A percentile compares a stretch with the other conserved stretches of the same genome.
phyloP scores from a whole-genome alignment of 2,888 invertebrate species.

The Drosophila bunnanda region DNA sequence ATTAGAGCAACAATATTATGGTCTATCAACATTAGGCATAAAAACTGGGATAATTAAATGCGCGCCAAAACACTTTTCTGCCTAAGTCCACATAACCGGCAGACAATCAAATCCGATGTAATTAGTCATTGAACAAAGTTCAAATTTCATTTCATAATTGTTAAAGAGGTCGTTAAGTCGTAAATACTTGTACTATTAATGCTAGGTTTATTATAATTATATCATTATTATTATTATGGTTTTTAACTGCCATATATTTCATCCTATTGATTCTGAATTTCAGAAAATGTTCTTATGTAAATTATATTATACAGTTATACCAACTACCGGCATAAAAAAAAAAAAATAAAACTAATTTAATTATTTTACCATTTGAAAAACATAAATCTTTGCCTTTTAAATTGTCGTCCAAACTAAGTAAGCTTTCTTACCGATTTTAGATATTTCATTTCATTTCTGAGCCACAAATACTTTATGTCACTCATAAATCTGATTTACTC shows the following conservation, averaged over 20 bases:
- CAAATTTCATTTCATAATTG: conserved; percentile 14
- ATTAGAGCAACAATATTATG: conserved; percentile 20
- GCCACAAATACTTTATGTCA: too few species aligned
- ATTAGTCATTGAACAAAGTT: conserved; percentile 4
- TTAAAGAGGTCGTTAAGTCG: conserved; percentile 17
- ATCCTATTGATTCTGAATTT: too few species aligned
- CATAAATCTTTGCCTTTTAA: too few species aligned
- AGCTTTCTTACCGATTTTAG: too few species aligned
- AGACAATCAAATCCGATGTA: conserved; percentile 3
- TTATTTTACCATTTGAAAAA: too few species aligned
- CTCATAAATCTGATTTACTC: conserved; percentile 11
- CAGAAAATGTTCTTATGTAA: too few species aligned
- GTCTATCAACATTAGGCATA: conserved; percentile 1
- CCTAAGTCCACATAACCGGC: conserved; percentile 22
- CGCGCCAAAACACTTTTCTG: conserved; percentile 6
- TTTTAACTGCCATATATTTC: neutral
- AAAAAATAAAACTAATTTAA: too few species aligned
- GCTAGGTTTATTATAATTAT: neutral
- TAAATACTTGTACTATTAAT: neutral
- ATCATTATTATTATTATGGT: neutral
- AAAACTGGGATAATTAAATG: conserved; percentile 15
- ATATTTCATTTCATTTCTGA: too few species aligned
- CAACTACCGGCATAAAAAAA: too few species aligned
- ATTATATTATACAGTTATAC: too few species aligned
- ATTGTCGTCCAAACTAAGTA: too few species aligned